Base-by-base conservation (phyloP, 2,797 vertebrate species). In the Acrossocheilus wenchowensis region DNA sequence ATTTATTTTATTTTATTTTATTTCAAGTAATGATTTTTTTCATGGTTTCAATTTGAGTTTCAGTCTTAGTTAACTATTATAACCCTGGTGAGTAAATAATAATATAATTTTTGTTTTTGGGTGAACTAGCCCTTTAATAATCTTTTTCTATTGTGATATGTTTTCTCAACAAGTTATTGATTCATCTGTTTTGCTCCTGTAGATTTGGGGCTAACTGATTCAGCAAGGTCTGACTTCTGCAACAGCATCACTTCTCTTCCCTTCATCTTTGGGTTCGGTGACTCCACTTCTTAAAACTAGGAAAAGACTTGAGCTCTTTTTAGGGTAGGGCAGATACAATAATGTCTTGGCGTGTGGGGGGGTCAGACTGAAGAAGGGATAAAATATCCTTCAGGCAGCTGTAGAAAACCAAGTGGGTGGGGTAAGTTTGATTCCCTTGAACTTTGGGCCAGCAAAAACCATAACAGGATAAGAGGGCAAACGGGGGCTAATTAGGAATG, bases 341-440 rank as follows among this genome's bases (percentile, higher is more conserved):
- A 83, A 87, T 86, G 78, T 86, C 86, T 84, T 87, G 78, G 81
- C 64, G 62, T 34, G 64, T 73, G 74, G 48, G 68, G 89, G 77
- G 88, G 84, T 85, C 84, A 80, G 81, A 86, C 77, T 1, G 26
- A 34, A 78, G 73, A 68, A 88, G 54, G 82, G 84, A 90, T 91
- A 87, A 90, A 88, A 87, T 90, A 84, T 88, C 85, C 78, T 68
- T 68, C 77, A 87, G 83, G 90, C 91, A 92, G 91, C 91, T 92
- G 90, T 82, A 85, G 87, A 81, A 88, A 84, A 69, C 71, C 77
- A 30, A 43, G 82, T 41, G 85, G 80, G 86, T 78, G 81, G 83
- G 60, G 72, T 83, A 81, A 72, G 83, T 84, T 45, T 45, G 69
- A 90, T 81, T 86, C 90, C 83, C 81, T 86, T 89, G 88, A 89